A percentile compares a stretch with the other conserved stretches of the same genome.
Conservation (phyloP, 2,888 invertebrate species). For the Brenthis daphne region DNA sequence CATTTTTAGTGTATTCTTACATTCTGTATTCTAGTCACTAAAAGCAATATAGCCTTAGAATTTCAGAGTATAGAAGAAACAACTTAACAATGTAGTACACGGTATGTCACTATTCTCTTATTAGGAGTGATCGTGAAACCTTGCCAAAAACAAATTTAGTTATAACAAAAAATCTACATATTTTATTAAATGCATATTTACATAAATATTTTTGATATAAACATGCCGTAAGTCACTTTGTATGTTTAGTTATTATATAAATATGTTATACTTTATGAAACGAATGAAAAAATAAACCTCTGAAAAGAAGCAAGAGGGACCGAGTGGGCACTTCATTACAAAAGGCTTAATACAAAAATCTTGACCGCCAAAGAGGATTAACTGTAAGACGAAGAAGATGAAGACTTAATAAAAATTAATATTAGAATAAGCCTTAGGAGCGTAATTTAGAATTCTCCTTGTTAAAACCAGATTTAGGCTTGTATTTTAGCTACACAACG, state of each 20-base stretch:
- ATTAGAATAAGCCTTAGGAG: slow-evolving; percentile 15
- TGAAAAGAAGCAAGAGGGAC: slow-evolving; percentile 54
- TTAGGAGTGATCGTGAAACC: too few relatives aligned
- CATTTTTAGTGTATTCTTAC: too few relatives aligned
- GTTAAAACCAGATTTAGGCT: slow-evolving; percentile 9
- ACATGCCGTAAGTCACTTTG: background rate
- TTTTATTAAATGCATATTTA: too few relatives aligned
- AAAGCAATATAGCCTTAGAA: too few relatives aligned
- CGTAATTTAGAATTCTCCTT: slow-evolving; percentile 9
- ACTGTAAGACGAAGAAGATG: slow-evolving; percentile 32
- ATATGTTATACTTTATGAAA: slow-evolving; percentile 4
- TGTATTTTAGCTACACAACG: slow-evolving; percentile 3
- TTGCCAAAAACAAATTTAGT: too few relatives aligned
- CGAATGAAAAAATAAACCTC: background rate
- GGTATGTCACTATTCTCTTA: too few relatives aligned
- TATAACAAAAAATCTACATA: too few relatives aligned
- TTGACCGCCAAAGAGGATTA: slow-evolving; percentile 61
- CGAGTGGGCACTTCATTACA: slow-evolving; percentile 68
- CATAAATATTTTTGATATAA: too few relatives aligned
- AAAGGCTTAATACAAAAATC: slow-evolving; percentile 69
- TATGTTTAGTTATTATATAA: background rate
- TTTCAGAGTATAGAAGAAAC: too few relatives aligned
- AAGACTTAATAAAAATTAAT: slow-evolving; percentile 22
- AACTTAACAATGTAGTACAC: too few relatives aligned
- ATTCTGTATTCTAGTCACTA: too few relatives aligned